Evolutionary conservation across 2,888 invertebrate genomes (phyloP).

Genomic region (Plagiodera versicolora): DNA sequence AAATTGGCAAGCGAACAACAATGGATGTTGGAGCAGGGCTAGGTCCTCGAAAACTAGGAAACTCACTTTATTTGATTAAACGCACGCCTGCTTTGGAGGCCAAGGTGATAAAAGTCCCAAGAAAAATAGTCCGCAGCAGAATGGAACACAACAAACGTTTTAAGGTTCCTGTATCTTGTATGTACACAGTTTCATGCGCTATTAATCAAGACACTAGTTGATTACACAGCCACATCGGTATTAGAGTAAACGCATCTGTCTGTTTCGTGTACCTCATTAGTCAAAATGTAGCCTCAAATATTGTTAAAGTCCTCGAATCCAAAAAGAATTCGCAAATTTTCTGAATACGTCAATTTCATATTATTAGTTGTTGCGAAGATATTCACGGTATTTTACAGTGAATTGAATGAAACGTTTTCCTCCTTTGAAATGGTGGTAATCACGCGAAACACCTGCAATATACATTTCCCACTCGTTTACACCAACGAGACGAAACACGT

Average conservation of each 20-base stretch:
- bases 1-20: conserved; percentile 23
- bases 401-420: not conserved
- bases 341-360: not conserved
- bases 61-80: conserved; percentile 45
- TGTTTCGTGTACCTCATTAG: not conserved
- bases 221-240: conserved; percentile 15
- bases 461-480: conserved; percentile 1
- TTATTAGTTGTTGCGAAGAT: not conserved
- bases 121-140: conserved; percentile 38
- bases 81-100: conserved; percentile 27
- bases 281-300: no score
- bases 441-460: not conserved
- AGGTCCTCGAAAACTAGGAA: conserved; percentile 38
- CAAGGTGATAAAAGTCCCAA: conserved; percentile 29
- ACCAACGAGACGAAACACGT: not conserved
- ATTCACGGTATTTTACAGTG: not conserved
- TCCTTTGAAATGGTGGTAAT: not conserved
- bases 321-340: not conserved
- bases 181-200: conserved; percentile 31
- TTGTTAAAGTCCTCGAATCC: no score
- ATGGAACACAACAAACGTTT: conserved; percentile 45
- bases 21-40: conserved; percentile 24
- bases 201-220: conserved; percentile 34
- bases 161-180: conserved; percentile 35
- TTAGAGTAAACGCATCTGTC: not conserved